Evolutionary conservation across 2,113 vertebrate genomes (phyloP).

Genomic region (Chrysochloris asiatica): DNA sequence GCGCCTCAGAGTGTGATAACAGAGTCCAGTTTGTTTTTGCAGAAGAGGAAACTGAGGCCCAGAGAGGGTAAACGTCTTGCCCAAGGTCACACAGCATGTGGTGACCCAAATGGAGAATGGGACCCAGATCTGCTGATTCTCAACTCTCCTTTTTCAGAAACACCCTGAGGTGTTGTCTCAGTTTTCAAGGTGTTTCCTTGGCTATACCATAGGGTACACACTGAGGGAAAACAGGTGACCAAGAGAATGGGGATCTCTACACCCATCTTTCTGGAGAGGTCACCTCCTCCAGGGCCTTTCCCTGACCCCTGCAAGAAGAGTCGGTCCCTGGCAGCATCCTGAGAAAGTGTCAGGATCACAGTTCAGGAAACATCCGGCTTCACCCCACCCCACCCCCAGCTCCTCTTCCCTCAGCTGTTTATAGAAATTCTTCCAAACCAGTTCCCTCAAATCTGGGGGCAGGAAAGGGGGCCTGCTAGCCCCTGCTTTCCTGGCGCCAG

Average conservation of each 20-base stretch:
- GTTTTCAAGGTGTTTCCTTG: background rate
- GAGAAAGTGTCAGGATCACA: accelerated
- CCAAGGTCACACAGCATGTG: background rate
- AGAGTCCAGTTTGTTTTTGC: background rate
- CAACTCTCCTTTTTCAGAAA: background rate
- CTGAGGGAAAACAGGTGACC: background rate
- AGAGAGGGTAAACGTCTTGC: background rate
- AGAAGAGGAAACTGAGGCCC: background rate
- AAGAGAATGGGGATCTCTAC: background rate
- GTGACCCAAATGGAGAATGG: background rate
- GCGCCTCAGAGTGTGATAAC: background rate
- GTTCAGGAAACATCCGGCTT: background rate
- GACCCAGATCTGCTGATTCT: background rate
- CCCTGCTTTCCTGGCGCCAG: constrained; percentile 74
- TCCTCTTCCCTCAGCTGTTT: background rate
- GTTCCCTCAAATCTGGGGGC: background rate
- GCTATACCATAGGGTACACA: background rate
- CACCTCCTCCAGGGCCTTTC: background rate
- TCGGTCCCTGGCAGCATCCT: accelerated
- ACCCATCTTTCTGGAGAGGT: background rate
- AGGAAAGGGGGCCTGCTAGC: background rate
- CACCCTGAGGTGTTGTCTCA: background rate
- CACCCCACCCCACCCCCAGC: background rate
- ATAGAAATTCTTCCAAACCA: background rate
- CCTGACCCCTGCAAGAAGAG: background rate